A percentile compares a stretch with the other conserved stretches of the same genome.
Conservation (phyloP, 2,797 vertebrate species). For the Premnoplex brunnescens region DNA sequence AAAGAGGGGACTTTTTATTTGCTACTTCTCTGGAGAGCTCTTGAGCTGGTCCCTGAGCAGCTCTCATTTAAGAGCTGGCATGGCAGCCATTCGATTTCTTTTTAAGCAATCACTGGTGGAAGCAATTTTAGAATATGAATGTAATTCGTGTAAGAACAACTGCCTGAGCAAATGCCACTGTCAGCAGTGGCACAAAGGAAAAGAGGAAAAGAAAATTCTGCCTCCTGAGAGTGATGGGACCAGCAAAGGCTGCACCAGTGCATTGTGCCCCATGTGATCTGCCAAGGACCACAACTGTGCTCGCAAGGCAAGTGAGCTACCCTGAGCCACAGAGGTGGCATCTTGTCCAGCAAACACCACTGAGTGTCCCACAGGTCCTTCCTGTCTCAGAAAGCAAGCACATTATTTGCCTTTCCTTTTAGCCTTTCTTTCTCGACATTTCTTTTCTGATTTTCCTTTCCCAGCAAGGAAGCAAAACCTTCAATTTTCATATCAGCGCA, state of each 20-base stretch:
- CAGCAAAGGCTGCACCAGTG: not conserved
- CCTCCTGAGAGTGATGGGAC: not conserved
- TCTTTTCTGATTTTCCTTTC: not conserved
- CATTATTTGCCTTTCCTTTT: not conserved
- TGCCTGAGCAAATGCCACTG: not conserved
- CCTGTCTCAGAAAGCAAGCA: not conserved
- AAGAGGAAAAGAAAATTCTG: not conserved
- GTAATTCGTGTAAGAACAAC: not conserved
- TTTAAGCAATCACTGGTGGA: not conserved
- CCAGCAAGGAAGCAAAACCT: not conserved
- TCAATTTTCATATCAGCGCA: fast-evolving
- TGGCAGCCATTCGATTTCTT: not conserved
- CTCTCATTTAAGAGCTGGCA: not conserved
- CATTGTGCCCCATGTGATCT: fast-evolving
- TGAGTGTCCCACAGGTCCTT: not conserved
- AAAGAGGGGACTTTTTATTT: conserved; percentile 14
- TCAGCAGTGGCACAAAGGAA: not conserved
- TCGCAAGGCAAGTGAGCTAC: not conserved
- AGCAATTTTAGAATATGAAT: not conserved
- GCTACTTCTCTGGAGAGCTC: conserved; percentile 28
- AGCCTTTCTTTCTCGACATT: not conserved
- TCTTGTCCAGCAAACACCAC: not conserved
- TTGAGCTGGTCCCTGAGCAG: not conserved
- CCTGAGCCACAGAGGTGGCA: not conserved
- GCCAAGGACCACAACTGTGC: fast-evolving